Evolutionary conservation across 1,140 invertebrate species (phyloP).

Genomic region (Drosophila lowei): DNA sequence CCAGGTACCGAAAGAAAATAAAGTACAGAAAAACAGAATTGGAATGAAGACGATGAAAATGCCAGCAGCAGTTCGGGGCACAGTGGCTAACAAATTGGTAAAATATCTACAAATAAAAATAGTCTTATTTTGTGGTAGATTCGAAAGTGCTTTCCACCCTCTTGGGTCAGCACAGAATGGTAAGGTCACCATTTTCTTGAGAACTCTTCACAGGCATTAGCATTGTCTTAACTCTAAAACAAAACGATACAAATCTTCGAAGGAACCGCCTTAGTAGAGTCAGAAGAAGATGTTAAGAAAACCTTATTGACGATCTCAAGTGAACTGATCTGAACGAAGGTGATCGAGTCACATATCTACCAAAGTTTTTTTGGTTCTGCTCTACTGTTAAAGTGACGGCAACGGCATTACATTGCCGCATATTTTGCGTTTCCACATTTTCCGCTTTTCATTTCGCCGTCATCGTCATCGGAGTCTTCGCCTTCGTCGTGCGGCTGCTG

Average conservation of each 20-base stretch:
- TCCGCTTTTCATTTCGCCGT: constrained; percentile 53
- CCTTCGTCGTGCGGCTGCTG: not conserved
- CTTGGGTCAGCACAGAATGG: too few relatives aligned
- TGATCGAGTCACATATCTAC: not conserved
- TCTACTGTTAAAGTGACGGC: constrained; percentile 28
- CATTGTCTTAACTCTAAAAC: too few relatives aligned
- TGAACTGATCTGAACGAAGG: not conserved
- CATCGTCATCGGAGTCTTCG: constrained; percentile 16
- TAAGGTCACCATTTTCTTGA: too few relatives aligned
- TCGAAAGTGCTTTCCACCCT: too few relatives aligned
- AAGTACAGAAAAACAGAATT: constrained; percentile 33
- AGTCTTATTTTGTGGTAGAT: too few relatives aligned
- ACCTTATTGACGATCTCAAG: too few relatives aligned
- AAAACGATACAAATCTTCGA: too few relatives aligned
- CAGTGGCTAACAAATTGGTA: not conserved
- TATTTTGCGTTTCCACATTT: constrained; percentile 67
- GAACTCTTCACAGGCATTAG: too few relatives aligned
- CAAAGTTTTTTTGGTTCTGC: not conserved
- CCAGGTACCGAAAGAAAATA: constrained; percentile 47
- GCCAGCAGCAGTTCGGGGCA: constrained; percentile 25
- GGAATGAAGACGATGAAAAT: constrained; percentile 45
- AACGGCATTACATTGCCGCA: constrained; percentile 46
- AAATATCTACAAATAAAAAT: too few relatives aligned
- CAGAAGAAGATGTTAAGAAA: too few relatives aligned
- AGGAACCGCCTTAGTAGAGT: too few relatives aligned